Percentiles rank a stretch among this genome's conserved stretches.
Conservation (phyloP, 2,888 invertebrate species). For the Andrena praecox region DNA sequence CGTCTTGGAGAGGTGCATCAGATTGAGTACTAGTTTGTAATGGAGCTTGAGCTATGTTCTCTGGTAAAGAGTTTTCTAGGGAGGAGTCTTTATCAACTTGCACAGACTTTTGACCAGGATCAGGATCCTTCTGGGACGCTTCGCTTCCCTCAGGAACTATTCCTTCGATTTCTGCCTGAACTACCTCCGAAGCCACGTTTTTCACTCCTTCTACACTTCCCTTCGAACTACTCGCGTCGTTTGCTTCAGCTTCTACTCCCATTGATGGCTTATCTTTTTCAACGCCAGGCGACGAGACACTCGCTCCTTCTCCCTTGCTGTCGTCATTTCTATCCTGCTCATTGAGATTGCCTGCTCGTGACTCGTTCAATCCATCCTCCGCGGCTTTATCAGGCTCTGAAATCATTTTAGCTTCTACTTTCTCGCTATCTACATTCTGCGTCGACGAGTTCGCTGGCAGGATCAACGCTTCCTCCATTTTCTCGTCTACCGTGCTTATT, state of each 20-base stretch:
- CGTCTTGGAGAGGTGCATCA: neutral
- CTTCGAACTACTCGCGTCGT: neutral
- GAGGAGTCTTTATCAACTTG: conserved; percentile 40
- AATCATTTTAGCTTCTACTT: neutral
- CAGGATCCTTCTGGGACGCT: conserved; percentile 18
- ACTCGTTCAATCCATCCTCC: conserved; percentile 6
- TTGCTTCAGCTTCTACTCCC: neutral
- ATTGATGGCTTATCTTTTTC: neutral
- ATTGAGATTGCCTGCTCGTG: neutral
- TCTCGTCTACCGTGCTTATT: neutral
- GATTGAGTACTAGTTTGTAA: neutral
- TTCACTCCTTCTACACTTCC: conserved; percentile 12
- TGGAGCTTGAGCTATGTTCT: neutral
- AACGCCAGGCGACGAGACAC: no score
- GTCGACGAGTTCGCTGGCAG: neutral
- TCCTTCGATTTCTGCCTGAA: neutral
- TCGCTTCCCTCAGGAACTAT: conserved; percentile 1
- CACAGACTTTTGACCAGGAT: conserved; percentile 17
- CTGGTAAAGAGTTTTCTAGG: conserved; percentile 19
- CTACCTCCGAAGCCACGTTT: conserved; percentile 12
- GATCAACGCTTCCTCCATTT: neutral
- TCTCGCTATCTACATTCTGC: neutral
- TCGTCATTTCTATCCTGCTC: neutral
- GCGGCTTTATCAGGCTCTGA: neutral
- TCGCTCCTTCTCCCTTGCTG: neutral